These are phyloP conservation scores for Perdita meconis DNA, from an alignment of 2,888 invertebrate genomes.

Conservation along the genomic window DNA sequence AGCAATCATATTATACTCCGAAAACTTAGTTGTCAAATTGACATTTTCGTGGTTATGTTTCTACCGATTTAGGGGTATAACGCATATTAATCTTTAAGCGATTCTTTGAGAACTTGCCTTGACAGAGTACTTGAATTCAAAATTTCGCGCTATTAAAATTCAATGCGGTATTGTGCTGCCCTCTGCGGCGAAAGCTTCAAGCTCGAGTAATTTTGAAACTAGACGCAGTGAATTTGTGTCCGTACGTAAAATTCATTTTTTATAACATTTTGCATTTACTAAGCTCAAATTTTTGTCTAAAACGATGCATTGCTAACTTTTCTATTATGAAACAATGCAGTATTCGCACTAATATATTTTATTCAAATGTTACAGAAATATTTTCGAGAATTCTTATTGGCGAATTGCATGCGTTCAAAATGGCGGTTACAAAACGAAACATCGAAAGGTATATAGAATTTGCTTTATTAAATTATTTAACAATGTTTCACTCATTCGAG, in stretches of 20 bases:
- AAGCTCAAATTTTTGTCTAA: not conserved
- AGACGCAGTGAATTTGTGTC: too few relatives aligned
- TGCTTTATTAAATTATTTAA: slow-evolving; percentile 10
- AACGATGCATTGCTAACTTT: not conserved
- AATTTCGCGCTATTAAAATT: not conserved
- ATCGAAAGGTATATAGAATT: not conserved
- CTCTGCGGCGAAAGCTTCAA: not conserved
- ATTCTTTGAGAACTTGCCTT: not conserved
- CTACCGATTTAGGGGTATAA: not conserved
- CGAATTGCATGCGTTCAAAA: not conserved
- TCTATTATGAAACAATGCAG: not conserved
- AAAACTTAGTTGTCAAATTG: slow-evolving; percentile 12
- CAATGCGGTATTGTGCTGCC: not conserved
- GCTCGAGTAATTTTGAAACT: not conserved
- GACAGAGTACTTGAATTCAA: not conserved
- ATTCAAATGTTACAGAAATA: not conserved
- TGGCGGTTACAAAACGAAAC: not conserved
- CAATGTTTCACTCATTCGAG: not conserved
- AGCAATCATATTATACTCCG: not conserved
- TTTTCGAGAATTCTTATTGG: not conserved
- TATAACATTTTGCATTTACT: not conserved
- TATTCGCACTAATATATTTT: not conserved
- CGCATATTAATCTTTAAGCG: not conserved
- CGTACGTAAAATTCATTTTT: not conserved
- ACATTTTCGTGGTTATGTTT: slow-evolving; percentile 40